Evolutionary conservation across 2,888 invertebrate species (phyloP).

Genomic region (Drosophila quinaria): DNA sequence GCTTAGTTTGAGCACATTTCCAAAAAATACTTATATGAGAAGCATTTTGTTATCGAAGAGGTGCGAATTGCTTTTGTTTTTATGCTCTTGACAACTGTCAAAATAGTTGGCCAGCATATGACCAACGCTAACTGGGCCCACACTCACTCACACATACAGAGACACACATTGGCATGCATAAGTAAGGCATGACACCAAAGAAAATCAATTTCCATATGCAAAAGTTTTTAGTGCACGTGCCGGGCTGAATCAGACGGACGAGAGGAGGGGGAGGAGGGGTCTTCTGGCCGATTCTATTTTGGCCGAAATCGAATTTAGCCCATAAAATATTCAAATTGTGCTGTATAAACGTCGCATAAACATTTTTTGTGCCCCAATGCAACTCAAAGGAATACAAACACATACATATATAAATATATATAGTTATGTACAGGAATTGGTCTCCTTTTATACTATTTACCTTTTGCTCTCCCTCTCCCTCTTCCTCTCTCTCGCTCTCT

Average conservation of each 20-base stretch:
- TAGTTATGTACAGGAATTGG: conserved; percentile 9
- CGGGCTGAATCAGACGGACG: conserved; percentile 8
- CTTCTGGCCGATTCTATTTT: conserved; percentile 1
- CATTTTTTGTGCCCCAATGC: conserved; percentile 64
- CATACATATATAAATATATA: neutral
- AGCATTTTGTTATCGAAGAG: conserved; percentile 42
- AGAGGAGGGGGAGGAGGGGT: neutral
- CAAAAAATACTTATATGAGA: conserved; percentile 24
- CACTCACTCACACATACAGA: conserved; percentile 35
- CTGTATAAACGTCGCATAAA: conserved; percentile 81
- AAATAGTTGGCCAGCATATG: conserved; percentile 61
- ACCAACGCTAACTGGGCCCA: conserved; percentile 40
- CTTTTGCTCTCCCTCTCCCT: conserved; percentile 39
- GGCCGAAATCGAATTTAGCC: conserved; percentile 72
- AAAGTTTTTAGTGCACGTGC: conserved; percentile 79
- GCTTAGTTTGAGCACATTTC: conserved; percentile 74
- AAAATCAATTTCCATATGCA: conserved; percentile 82
- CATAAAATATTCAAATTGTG: conserved; percentile 82
- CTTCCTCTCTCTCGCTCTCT: neutral
- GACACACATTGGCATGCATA: conserved; percentile 40
- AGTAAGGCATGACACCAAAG: conserved; percentile 64
- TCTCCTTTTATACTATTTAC: conserved; percentile 23
- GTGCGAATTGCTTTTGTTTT: conserved; percentile 81
- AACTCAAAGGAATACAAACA: conserved; percentile 32
- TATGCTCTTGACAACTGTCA: conserved; percentile 77